Conservation (phyloP, 2,888 invertebrate genomes). For the Saturnia japonica region DNA sequence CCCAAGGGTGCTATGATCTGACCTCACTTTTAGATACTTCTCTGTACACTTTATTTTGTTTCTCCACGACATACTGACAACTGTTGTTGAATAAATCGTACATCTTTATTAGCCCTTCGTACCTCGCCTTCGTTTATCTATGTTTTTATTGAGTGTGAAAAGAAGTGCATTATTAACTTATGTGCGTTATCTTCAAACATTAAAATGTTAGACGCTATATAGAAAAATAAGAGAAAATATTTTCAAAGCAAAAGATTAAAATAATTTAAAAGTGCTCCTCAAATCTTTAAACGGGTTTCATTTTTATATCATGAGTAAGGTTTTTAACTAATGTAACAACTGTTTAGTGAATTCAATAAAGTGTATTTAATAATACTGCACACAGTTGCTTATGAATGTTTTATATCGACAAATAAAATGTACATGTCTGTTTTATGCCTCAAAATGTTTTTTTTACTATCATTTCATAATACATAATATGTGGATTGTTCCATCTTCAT, state of each 20-base stretch:
- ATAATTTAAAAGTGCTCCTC: background rate
- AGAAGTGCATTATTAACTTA: conserved; percentile 27
- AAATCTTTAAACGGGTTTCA: background rate
- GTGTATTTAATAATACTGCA: background rate
- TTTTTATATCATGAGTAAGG: background rate
- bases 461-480: background rate
- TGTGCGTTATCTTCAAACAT: conserved; percentile 19
- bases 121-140: conserved; percentile 48
- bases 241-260: background rate
- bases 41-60: conserved; percentile 49
- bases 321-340: background rate
- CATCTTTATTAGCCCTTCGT: conserved; percentile 49
- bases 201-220: background rate
- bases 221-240: background rate
- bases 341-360: background rate
- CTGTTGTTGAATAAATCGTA: conserved; percentile 50
- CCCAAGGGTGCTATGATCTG: conserved; percentile 69
- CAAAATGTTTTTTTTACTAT: background rate
- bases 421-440: no score
- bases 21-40: conserved; percentile 66
- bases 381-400: background rate
- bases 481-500: no score
- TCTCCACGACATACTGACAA: conserved; percentile 37
- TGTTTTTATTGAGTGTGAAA: conserved; percentile 45
- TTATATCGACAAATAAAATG: background rate